These are phyloP conservation scores for Rhodeus uyekii DNA, from an alignment of 2,797 vertebrate genomes.

Conservation along the genomic window DNA sequence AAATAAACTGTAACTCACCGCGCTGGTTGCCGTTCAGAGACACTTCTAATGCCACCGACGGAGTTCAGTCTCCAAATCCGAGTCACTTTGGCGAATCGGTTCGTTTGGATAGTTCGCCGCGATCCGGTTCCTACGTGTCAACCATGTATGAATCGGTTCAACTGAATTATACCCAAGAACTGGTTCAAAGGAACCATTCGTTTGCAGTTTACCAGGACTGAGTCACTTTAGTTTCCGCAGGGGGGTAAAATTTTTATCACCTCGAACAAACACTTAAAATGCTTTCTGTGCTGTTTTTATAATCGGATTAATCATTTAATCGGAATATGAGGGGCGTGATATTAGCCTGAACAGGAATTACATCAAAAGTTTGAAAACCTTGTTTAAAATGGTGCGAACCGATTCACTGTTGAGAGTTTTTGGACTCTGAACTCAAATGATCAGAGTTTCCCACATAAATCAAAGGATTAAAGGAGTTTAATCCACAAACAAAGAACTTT, in stretches of 20 bases:
- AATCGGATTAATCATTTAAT: not conserved
- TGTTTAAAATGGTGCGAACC: not conserved
- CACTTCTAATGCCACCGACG: not conserved
- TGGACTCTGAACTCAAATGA: not conserved
- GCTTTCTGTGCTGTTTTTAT: not conserved
- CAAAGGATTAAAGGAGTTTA: not conserved
- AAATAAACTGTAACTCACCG: not conserved
- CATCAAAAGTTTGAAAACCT: not conserved
- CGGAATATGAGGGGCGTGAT: accelerated
- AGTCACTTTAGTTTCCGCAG: constrained; percentile 1
- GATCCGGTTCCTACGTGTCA: not conserved
- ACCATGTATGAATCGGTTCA: not conserved
- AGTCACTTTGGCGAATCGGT: not conserved
- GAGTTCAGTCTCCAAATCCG: not conserved
- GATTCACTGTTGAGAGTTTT: not conserved
- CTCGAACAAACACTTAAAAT: not conserved
- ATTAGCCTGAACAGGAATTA: not conserved
- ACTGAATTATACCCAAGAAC: not conserved
- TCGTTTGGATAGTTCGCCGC: not conserved
- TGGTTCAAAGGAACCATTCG: not conserved
- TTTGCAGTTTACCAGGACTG: not conserved
- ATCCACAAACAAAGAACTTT: not conserved
- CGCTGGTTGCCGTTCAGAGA: not conserved
- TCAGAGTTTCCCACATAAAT: not conserved
- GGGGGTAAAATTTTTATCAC: not conserved